Evolutionary conservation across 2,797 vertebrate genomes (phyloP).

Genomic region (Momotus momota): DNA sequence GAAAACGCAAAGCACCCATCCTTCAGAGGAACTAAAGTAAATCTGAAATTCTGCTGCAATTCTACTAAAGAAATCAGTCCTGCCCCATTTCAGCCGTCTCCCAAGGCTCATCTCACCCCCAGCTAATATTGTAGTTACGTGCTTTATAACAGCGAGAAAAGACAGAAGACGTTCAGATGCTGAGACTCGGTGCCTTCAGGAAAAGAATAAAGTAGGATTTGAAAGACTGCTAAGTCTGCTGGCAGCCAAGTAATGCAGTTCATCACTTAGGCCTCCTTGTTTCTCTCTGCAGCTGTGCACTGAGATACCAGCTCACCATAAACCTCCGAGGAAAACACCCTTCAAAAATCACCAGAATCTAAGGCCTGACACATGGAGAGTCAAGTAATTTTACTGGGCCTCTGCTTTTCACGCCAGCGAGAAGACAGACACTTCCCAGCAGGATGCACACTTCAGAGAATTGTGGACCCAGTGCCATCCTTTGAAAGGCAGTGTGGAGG

Average conservation of each 20-base stretch:
- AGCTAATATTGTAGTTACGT: not conserved
- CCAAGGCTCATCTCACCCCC: not conserved
- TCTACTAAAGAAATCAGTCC: not conserved
- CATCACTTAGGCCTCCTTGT: not conserved
- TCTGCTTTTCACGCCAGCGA: not conserved
- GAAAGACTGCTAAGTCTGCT: not conserved
- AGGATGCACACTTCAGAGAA: not conserved
- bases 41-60: not conserved
- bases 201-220: not conserved
- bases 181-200: not conserved
- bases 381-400: too few relatives aligned
- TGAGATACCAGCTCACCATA: not conserved
- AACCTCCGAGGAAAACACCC: accelerated
- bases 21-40: not conserved
- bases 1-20: not conserved
- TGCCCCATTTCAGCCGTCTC: not conserved
- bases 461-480: not conserved
- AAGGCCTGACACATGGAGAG: accelerated
- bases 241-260: not conserved
- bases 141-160: not conserved
- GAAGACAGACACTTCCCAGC: not conserved
- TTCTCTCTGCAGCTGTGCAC: not conserved
- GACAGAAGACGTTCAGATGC: not conserved
- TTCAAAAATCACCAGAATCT: not conserved
- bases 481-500: not conserved